Conservation (phyloP, 2,797 vertebrate species). For the Acrossocheilus wenchowensis region DNA sequence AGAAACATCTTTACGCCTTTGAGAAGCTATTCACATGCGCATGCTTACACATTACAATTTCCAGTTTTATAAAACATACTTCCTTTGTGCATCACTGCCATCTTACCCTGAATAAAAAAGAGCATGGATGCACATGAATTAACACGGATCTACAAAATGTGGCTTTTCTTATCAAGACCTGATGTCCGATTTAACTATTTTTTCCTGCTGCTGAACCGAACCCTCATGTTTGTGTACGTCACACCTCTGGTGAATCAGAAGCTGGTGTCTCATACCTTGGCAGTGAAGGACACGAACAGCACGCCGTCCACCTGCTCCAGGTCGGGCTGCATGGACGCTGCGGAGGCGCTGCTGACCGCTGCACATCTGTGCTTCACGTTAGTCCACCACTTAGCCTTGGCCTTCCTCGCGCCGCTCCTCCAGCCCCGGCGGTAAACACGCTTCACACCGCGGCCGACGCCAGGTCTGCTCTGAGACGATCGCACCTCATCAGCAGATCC, state of each 20-base stretch:
- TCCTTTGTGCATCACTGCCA: too few relatives aligned
- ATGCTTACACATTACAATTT: too few relatives aligned
- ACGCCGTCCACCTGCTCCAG: slow-evolving; percentile 95
- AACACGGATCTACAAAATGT: too few relatives aligned
- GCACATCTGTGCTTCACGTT: slow-evolving; percentile 58
- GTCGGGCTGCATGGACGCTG: slow-evolving; percentile 86
- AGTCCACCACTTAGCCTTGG: slow-evolving; percentile 77
- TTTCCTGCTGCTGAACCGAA: too few relatives aligned
- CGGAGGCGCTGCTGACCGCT: slow-evolving; percentile 58
- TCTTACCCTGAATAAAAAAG: too few relatives aligned
- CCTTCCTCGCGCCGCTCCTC: slow-evolving; percentile 75
- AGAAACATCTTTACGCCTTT: too few relatives aligned
- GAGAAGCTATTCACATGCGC: too few relatives aligned
- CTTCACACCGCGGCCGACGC: not conserved
- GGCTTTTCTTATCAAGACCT: too few relatives aligned
- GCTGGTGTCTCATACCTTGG: slow-evolving; percentile 81
- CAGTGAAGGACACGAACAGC: slow-evolving; percentile 94
- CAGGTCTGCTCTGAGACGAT: not conserved
- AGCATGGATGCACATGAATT: too few relatives aligned
- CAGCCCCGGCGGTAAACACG: not conserved
- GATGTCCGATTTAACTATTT: too few relatives aligned
- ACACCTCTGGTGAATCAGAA: not conserved
- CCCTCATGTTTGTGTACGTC: too few relatives aligned
- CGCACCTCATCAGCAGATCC: not conserved
- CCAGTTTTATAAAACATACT: too few relatives aligned